Evolutionary conservation across 2,797 vertebrate genomes (phyloP), one percentile per base, ranked within the genome.

Genomic region (Tympanoctomys barrerae): DNA sequence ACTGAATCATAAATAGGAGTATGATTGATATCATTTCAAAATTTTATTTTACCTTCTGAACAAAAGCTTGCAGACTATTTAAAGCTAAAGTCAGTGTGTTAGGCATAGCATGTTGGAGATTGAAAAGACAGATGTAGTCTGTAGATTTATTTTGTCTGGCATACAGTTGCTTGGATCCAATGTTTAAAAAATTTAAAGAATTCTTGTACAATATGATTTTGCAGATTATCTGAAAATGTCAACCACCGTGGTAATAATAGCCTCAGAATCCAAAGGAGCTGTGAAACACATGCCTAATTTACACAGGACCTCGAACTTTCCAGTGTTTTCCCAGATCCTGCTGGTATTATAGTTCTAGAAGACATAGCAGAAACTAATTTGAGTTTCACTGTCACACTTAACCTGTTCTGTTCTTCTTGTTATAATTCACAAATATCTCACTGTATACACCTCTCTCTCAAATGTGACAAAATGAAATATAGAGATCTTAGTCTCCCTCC

Each of bases 1-100:
- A 88, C 42, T 64, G 68, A 93, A 54, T 88, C 54, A 89, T 66
- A 90, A 95, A 81, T 33, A 83, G 28, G 46, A 75, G 68, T 87
- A 91, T 94, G 93, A 96, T 85, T 75, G 83, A 90, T 96, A 57
- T n/a, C 33, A 79, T 89, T 94, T 96, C 71, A 85, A 89, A 87
- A 14, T 90, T 64, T 88, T 61, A 19, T 87, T 85, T 54, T 97
- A 19, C 71, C 31, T 90, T 94, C 52, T 62, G 36, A 79, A 79
- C 83, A 94, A 71, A 33, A 94, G 13, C 49, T 90, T 78, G 87
- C 93, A 97, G 87, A 61, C 36, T 87, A 26, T 90, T 91, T 59
- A 54, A 95, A 96, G 90, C 28, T 68, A 86, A 88, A 68, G 68
- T 85, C 77, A 93, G 9, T 70, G 31, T 91, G 90, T 93, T 71